Conservation (phyloP, 1,140 invertebrate species). For the Tenebrio molitor region DNA sequence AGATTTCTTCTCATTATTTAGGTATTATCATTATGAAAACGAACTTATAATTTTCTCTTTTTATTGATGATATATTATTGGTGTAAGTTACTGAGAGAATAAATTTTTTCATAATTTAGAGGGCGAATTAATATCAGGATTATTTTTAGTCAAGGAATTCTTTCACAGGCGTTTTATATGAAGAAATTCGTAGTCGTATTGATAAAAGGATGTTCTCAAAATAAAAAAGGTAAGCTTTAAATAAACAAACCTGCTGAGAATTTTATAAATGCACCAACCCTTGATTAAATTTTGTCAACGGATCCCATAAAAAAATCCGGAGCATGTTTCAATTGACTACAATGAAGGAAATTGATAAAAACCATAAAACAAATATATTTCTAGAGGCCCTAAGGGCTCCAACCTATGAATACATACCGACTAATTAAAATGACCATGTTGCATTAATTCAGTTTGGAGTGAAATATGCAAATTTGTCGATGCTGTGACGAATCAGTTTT, state of each 20-base stretch:
- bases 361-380: constrained; percentile 23
- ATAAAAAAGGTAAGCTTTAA: not conserved
- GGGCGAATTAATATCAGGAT: too few relatives aligned
- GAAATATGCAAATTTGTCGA: constrained; percentile 7
- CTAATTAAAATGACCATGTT: constrained; percentile 32
- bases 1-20: too few relatives aligned
- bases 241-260: constrained; percentile 28
- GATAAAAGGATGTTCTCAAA: too few relatives aligned
- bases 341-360: constrained; percentile 6
- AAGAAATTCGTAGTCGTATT: too few relatives aligned
- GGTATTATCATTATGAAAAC: too few relatives aligned
- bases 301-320: constrained; percentile 11
- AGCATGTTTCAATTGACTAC: not conserved
- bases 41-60: too few relatives aligned
- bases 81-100: too few relatives aligned
- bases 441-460: constrained; percentile 8
- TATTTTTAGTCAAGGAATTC: too few relatives aligned
- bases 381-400: not conserved
- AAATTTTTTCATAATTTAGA: too few relatives aligned
- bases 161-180: too few relatives aligned
- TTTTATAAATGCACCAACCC: constrained; percentile 16
- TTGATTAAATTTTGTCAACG: constrained; percentile 19
- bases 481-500: constrained; percentile 19
- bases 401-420: constrained; percentile 24
- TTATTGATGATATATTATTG: too few relatives aligned